Percentiles rank a stretch among this genome's conserved stretches.
Conservation (phyloP, 1,140 invertebrate genomes). For the Leptestheria dahalacensis region DNA sequence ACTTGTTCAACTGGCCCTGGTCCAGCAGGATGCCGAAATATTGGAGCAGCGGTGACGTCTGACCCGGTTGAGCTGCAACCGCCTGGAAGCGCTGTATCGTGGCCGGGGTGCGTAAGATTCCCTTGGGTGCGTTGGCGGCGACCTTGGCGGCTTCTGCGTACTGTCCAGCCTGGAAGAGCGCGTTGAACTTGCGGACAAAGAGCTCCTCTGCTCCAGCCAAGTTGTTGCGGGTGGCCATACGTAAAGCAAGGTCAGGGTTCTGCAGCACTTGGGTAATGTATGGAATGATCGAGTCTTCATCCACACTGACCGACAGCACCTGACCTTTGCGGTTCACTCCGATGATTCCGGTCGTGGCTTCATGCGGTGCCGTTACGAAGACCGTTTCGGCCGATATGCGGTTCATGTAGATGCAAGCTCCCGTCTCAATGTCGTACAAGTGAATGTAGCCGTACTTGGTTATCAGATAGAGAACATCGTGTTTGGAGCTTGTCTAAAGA, state of each 20-base stretch:
- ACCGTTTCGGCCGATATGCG: slow-evolving; percentile 97
- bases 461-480: slow-evolving; percentile 95
- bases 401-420: slow-evolving; percentile 98
- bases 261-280: slow-evolving; percentile 91
- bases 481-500: slow-evolving; percentile 47
- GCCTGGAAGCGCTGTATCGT: slow-evolving; percentile 98
- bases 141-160: slow-evolving; percentile 97
- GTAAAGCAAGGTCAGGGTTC: slow-evolving; percentile 89
- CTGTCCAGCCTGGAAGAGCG: slow-evolving; percentile 83
- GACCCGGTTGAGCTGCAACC: slow-evolving; percentile 79
- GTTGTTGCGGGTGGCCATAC: slow-evolving; percentile 92
- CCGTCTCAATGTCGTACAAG: slow-evolving; percentile 96
- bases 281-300: slow-evolving; percentile 94
- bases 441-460: slow-evolving; percentile 99
- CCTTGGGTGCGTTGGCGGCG: slow-evolving; percentile 93
- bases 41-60: slow-evolving; percentile 88
- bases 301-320: slow-evolving; percentile 87
- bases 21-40: slow-evolving; percentile 98
- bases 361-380: slow-evolving; percentile 95
- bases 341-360: slow-evolving; percentile 90
- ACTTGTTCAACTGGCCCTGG: slow-evolving; percentile 81
- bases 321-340: slow-evolving; percentile 95
- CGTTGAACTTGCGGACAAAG: slow-evolving; percentile 97
- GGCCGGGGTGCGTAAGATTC: slow-evolving; percentile 88
- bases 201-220: slow-evolving; percentile 93